Conservation (phyloP, 2,888 invertebrate species). For the Cerastis leucographa region DNA sequence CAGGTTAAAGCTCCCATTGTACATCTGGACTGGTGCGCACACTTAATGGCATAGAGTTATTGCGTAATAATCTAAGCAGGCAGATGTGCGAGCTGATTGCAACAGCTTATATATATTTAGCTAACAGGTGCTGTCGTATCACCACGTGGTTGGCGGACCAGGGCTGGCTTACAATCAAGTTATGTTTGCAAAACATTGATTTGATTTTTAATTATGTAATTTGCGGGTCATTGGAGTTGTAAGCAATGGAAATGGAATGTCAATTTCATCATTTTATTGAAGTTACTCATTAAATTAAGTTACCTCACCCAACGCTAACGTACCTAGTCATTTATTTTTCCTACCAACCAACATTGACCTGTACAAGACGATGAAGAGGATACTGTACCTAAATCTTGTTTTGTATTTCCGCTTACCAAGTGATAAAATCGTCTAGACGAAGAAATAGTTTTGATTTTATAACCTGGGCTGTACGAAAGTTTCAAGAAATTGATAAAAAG, state of each 20-base stretch:
- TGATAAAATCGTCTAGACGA: neutral
- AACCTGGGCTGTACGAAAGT: neutral
- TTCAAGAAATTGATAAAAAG: too few relatives aligned
- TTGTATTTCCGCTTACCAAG: neutral
- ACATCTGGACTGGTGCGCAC: slow-evolving; percentile 84
- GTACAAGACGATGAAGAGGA: neutral
- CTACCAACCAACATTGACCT: neutral
- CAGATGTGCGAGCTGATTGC: slow-evolving; percentile 89
- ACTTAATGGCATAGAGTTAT: slow-evolving; percentile 82
- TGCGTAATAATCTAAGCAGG: slow-evolving; percentile 86
- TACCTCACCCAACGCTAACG: neutral
- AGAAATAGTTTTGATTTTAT: neutral
- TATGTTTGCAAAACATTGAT: slow-evolving; percentile 22
- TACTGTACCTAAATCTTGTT: neutral
- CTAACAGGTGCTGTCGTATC: slow-evolving; percentile 84
- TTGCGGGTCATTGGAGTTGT: neutral
- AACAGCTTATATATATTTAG: slow-evolving; percentile 82
- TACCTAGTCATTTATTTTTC: neutral
- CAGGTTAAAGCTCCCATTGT: slow-evolving; percentile 79
- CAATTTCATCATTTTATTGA: neutral
- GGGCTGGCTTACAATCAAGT: slow-evolving; percentile 72
- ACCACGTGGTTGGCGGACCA: slow-evolving; percentile 83
- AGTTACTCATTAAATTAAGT: neutral
- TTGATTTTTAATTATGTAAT: neutral
- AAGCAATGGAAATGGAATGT: neutral